Conservation (phyloP, 2,888 invertebrate species). For the Platycheirus albimanus region DNA sequence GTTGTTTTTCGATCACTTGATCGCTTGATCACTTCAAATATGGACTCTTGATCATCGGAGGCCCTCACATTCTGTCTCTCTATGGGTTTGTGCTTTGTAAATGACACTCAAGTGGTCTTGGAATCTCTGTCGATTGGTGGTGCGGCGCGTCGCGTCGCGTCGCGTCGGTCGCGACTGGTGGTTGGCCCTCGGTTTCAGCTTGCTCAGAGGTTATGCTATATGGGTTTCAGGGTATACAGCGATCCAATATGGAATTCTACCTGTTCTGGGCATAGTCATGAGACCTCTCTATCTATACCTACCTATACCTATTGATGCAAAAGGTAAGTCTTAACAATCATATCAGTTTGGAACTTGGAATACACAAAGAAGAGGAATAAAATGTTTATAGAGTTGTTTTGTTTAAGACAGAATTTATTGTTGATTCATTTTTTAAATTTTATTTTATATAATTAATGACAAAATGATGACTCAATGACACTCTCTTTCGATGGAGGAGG, state of each 20-base stretch:
- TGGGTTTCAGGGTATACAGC: conserved; percentile 58
- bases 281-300: conserved; percentile 22
- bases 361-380: conserved; percentile 35
- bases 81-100: conserved; percentile 69
- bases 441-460: conserved; percentile 38
- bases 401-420: conserved; percentile 6
- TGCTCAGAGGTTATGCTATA: conserved; percentile 13
- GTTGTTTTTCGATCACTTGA: conserved; percentile 57
- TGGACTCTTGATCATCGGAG: conserved; percentile 66
- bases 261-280: conserved; percentile 49
- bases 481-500: background rate
- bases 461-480: conserved; percentile 56
- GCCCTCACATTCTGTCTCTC: conserved; percentile 63
- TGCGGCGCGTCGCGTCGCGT: too few relatives aligned
- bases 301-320: conserved; percentile 21
- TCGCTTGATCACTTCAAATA: conserved; percentile 73
- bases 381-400: conserved; percentile 45
- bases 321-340: conserved; percentile 16
- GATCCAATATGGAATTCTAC: conserved; percentile 65
- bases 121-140: conserved; percentile 50
- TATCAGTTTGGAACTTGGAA: background rate
- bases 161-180: conserved; percentile 23
- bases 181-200: conserved; percentile 58
- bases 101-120: conserved; percentile 73
- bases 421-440: conserved; percentile 38